Conservation (phyloP, 2,888 invertebrate species). For the Cosmia trapezina region DNA sequence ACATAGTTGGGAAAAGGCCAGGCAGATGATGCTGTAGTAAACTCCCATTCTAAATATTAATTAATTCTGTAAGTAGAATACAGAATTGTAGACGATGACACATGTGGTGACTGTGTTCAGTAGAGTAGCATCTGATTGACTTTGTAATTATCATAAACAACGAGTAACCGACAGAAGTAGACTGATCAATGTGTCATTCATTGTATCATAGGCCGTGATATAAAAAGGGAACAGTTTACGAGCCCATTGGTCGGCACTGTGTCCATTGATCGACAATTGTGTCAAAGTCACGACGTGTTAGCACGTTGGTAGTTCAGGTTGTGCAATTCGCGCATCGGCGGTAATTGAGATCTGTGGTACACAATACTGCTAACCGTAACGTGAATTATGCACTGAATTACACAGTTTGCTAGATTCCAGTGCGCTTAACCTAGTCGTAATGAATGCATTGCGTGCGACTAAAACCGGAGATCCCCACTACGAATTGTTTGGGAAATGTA, state of each 20-base stretch:
- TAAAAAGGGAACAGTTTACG: conserved; percentile 67
- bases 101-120: conserved; percentile 42
- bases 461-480: conserved; percentile 49
- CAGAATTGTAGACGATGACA: conserved; percentile 39
- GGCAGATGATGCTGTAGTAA: background rate
- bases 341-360: conserved; percentile 72
- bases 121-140: conserved; percentile 43
- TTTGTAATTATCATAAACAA: conserved; percentile 48
- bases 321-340: conserved; percentile 80
- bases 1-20: too few relatives aligned
- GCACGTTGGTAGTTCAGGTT: conserved; percentile 79
- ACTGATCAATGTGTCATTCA: conserved; percentile 60
- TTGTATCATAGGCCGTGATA: conserved; percentile 56
- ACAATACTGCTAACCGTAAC: conserved; percentile 56
- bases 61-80: conserved; percentile 5
- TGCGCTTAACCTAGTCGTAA: conserved; percentile 38
- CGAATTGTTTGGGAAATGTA: conserved; percentile 41
- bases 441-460: conserved; percentile 35
- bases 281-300: conserved; percentile 88
- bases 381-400: conserved; percentile 55
- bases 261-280: conserved; percentile 85
- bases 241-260: conserved; percentile 69
- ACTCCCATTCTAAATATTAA: conserved; percentile 1
- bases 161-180: conserved; percentile 46
- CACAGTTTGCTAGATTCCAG: conserved; percentile 50